Evolutionary conservation across 2,888 invertebrate genomes (phyloP).

Genomic region (Chymomyza procnemis): DNA sequence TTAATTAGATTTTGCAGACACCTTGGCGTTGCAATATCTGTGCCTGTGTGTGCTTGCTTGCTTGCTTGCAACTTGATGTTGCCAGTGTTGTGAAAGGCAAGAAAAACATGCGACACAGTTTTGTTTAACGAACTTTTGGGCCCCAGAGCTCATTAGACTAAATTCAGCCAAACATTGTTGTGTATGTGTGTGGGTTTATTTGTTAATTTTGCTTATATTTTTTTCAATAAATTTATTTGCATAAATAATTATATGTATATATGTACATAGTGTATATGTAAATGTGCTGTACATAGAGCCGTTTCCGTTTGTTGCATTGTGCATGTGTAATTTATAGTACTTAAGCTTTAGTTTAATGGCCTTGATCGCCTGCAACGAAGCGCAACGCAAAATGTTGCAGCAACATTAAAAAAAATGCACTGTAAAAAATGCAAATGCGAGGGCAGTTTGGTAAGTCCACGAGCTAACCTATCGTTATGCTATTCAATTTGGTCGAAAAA

Average conservation of each 20-base stretch:
- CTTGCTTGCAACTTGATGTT: not conserved
- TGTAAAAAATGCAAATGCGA: not conserved
- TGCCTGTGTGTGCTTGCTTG: not conserved
- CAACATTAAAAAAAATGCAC: not conserved
- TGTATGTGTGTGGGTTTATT: not conserved
- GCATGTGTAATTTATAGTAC: slow-evolving; percentile 57
- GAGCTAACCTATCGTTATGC: too few species aligned
- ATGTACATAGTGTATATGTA: not conserved
- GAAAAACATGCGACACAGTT: not conserved
- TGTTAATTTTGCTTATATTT: not conserved
- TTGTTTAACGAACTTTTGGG: slow-evolving; percentile 23
- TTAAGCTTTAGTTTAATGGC: slow-evolving; percentile 42
- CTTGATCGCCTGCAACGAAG: slow-evolving; percentile 51
- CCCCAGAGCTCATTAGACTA: slow-evolving; percentile 25
- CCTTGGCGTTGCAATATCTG: slow-evolving; percentile 15
- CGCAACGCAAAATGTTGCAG: slow-evolving; percentile 7
- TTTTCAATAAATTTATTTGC: not conserved
- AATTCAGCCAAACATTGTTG: not conserved
- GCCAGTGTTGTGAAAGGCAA: slow-evolving; percentile 53
- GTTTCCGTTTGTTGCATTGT: slow-evolving; percentile 46
- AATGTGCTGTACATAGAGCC: slow-evolving; percentile 41
- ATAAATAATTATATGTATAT: not conserved
- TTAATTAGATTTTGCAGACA: slow-evolving; percentile 65
- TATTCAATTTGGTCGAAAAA: too few species aligned
- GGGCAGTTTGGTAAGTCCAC: too few species aligned